A percentile compares a stretch with the other conserved stretches of the same genome.
These are phyloP conservation scores for Corythoichthys haematopterus DNA, from an alignment of 2,113 vertebrate species.

Conservation along the genomic window DNA sequence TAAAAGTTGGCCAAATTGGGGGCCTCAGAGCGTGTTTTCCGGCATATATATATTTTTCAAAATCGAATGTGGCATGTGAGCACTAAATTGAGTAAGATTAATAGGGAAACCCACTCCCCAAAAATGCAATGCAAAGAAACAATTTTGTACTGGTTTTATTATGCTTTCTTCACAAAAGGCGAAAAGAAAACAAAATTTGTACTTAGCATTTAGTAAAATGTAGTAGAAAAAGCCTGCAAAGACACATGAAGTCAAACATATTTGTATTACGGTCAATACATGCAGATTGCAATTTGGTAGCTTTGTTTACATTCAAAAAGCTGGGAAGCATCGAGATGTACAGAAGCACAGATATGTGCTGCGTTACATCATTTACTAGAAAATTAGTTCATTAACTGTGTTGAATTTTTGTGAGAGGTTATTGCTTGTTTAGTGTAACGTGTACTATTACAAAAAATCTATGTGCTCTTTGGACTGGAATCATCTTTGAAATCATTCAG, in stretches of 20 bases:
- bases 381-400: constrained; percentile 22
- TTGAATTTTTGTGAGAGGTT: constrained; percentile 27
- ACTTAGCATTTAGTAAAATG: constrained; percentile 28
- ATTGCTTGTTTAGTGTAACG: constrained; percentile 49
- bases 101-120: too few relatives aligned
- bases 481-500: background rate
- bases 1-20: too few relatives aligned
- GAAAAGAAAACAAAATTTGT: constrained; percentile 37
- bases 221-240: constrained; percentile 29
- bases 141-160: constrained; percentile 36
- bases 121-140: background rate
- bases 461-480: constrained; percentile 14
- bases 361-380: constrained; percentile 37
- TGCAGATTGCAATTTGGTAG: constrained; percentile 32
- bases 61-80: too few relatives aligned
- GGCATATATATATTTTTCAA: too few relatives aligned
- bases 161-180: constrained; percentile 36
- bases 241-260: constrained; percentile 11
- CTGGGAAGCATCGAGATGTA: constrained; percentile 56
- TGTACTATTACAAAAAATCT: background rate
- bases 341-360: constrained; percentile 48
- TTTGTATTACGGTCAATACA: constrained; percentile 38
- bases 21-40: too few relatives aligned
- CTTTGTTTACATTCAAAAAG: constrained; percentile 58
- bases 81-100: too few relatives aligned